Evolutionary conservation across 2,797 vertebrate species (phyloP).

Genomic region (Eospalax fontanierii): DNA sequence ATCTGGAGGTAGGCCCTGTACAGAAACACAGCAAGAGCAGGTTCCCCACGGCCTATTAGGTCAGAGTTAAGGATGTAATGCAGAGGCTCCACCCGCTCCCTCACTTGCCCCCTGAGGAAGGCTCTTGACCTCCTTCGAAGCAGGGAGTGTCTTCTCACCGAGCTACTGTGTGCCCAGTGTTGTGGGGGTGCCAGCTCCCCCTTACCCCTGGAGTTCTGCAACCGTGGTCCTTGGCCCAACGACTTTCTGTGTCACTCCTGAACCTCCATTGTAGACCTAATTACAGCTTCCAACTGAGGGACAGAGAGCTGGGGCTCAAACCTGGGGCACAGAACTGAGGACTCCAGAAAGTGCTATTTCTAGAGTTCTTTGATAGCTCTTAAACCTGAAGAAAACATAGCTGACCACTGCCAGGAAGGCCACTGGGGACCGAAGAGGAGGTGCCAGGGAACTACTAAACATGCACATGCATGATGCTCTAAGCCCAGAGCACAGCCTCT

Average conservation of each 20-base stretch:
- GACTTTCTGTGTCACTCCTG: not conserved
- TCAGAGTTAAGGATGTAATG: not conserved
- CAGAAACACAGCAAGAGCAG: not conserved
- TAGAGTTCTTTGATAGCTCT: not conserved
- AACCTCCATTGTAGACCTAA: not conserved
- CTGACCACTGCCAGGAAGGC: not conserved
- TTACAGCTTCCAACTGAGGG: not conserved
- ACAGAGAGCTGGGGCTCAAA: not conserved
- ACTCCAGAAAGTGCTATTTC: not conserved
- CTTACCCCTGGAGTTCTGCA: not conserved
- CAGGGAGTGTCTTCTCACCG: not conserved
- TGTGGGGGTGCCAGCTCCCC: no score
- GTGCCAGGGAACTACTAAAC: not conserved
- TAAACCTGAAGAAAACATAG: not conserved
- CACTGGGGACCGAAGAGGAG: not conserved
- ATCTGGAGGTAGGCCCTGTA: not conserved
- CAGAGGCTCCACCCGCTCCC: fast-evolving
- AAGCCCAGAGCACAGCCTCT: not conserved
- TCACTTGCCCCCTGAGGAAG: fast-evolving
- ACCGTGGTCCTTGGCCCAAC: no score
- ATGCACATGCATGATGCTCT: not conserved
- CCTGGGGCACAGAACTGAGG: not conserved
- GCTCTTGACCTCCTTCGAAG: not conserved
- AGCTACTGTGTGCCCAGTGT: not conserved
- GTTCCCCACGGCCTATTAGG: not conserved